Conservation (phyloP, 1,140 invertebrate species). For the Papilio aristodemus region DNA sequence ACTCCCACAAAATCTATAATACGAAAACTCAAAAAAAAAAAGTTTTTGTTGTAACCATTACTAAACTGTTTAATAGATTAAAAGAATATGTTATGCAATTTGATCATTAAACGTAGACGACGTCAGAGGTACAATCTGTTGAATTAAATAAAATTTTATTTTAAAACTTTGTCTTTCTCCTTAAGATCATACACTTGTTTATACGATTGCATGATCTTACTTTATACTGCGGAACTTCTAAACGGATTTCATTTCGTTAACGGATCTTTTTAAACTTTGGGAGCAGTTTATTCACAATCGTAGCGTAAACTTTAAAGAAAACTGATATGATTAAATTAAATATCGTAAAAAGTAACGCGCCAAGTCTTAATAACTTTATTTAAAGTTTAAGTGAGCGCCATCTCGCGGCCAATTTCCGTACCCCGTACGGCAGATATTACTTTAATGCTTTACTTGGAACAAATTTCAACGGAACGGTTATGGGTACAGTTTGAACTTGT, state of each 20-base stretch:
- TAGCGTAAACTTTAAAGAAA: constrained; percentile 33
- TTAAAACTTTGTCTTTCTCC: not conserved
- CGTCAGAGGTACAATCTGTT: not conserved
- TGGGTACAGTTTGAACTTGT: constrained; percentile 64
- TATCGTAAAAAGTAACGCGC: constrained; percentile 50
- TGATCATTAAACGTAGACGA: not conserved
- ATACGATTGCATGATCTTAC: too few relatives aligned
- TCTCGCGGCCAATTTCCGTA: constrained; percentile 63
- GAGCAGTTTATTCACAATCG: constrained; percentile 1
- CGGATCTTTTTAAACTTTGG: constrained; percentile 23
- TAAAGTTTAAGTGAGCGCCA: constrained; percentile 61
- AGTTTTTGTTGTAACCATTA: too few relatives aligned
- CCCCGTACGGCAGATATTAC: constrained; percentile 54
- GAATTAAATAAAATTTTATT: too few relatives aligned
- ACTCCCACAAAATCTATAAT: too few relatives aligned
- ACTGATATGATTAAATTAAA: constrained; percentile 40
- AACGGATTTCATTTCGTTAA: constrained; percentile 1
- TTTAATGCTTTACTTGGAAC: constrained; percentile 65
- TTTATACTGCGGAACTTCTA: not conserved
- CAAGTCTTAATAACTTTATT: constrained; percentile 60
- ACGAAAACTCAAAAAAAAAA: too few relatives aligned
- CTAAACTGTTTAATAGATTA: too few relatives aligned
- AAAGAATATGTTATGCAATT: too few relatives aligned
- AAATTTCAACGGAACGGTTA: constrained; percentile 57
- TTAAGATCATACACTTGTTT: not conserved